Base-by-base conservation (phyloP, 2,113 vertebrate genomes). In the Trogon surrucura region DNA sequence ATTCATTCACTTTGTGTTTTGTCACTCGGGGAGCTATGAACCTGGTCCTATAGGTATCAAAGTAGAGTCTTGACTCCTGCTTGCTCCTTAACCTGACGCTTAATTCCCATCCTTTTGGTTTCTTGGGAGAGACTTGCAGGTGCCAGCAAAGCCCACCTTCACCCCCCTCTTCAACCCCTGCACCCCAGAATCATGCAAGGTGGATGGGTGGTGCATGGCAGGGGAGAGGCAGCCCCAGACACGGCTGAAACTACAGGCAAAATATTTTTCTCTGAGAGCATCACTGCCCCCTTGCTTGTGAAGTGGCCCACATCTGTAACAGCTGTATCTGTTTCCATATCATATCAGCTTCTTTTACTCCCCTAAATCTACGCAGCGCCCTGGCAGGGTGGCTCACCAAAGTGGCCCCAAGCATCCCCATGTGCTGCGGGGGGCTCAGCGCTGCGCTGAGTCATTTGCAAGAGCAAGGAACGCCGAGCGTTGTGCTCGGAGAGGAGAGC, bases 121-220 rank as follows among this genome's bases (percentile, higher is more conserved):
- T 60, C 60, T 67, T 57, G 74, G 32, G 16, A 29, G 36, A 80
- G 54, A 27, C 32, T 12, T 69, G 29, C 32, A 73, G 56, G 9
- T 26, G 13, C 14, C 20, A 58, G 61, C 29, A 47, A 17, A 65
- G 16, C 17, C 10, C 44, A 27, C 25, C 14, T 41, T 13, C 45
- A 6, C 12, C 20, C 20, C 36, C 29, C 38, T n/a, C 41, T 66
- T 30, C 89, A 16, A 9, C 62, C 21, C 15, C 51, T 44, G 16
- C 80, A 8, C 21, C 15, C 36, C 16, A 10, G 57, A 21, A 18
- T 16, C 8, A 3, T 1, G 4, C 16, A 8, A 11, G 27, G 17
- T 3, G 11, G 16, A 9, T 0, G 16, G 47, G 20, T n/a, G 23
- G 9, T 1, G 38, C 0, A 0, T 2, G 41, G 41, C 41, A 11